phyloP scores from a whole-genome alignment of 2,888 invertebrate species.

The Parnassius orleans region DNA sequence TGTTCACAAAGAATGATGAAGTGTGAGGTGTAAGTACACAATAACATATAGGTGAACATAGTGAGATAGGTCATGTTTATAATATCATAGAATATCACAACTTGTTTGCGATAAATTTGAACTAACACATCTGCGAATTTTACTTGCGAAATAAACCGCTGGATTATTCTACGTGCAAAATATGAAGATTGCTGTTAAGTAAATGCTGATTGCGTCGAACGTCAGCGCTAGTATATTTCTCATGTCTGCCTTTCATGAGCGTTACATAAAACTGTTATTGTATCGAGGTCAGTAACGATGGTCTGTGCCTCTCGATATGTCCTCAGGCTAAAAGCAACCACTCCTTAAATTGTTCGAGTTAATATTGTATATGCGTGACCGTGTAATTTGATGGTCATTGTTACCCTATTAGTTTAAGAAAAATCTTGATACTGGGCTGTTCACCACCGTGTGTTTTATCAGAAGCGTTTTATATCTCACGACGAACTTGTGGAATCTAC shows the following conservation, averaged over 20 bases:
- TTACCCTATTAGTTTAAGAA: too few relatives aligned
- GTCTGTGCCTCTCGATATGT: conserved; percentile 23
- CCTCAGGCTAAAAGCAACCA: conserved; percentile 15
- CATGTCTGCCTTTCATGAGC: conserved; percentile 26
- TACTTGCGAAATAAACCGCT: neutral
- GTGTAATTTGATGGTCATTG: too few relatives aligned
- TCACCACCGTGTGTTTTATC: too few relatives aligned
- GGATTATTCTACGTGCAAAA: neutral
- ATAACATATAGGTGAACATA: too few relatives aligned
- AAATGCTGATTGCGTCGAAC: conserved; percentile 13
- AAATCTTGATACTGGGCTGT: too few relatives aligned
- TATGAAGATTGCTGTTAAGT: conserved; percentile 5
- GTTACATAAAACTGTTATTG: conserved; percentile 25
- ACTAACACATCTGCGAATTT: neutral
- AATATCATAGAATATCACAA: too few relatives aligned
- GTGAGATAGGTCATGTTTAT: too few relatives aligned
- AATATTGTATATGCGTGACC: too few relatives aligned
- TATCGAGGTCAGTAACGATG: conserved; percentile 22
- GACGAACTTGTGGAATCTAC: too few relatives aligned
- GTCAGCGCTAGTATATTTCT: conserved; percentile 16
- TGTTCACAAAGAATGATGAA: too few relatives aligned
- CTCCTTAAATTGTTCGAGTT: conserved; percentile 2
- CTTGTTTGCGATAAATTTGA: neutral
- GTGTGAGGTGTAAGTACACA: too few relatives aligned
- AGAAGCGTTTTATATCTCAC: too few relatives aligned